phyloP scores from a whole-genome alignment of 2,797 vertebrate genomes.

The Aphelocoma californica region DNA sequence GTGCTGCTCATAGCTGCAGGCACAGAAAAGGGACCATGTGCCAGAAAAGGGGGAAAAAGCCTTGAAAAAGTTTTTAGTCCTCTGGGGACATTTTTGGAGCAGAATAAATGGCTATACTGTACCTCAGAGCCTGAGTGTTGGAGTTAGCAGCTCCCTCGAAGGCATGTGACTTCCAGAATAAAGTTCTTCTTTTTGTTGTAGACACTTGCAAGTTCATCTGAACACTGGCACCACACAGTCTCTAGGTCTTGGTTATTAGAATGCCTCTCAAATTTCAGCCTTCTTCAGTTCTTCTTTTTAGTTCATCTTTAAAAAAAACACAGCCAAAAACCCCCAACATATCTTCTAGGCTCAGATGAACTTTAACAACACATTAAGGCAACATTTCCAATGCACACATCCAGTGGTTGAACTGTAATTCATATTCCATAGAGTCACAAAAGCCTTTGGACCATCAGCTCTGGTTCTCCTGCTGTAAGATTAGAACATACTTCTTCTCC shows the following conservation, averaged over 20 bases:
- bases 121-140: not conserved
- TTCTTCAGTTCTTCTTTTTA: not conserved
- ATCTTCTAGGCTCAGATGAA: not conserved
- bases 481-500: not conserved
- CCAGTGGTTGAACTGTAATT: not conserved
- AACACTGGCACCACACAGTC: not conserved
- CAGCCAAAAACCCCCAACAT: fast-evolving
- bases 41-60: fast-evolving
- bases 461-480: not conserved
- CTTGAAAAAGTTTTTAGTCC: not conserved
- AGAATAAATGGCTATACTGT: not conserved
- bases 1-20: not conserved
- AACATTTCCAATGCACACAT: not conserved
- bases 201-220: not conserved
- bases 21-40: not conserved
- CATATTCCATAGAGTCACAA: not conserved
- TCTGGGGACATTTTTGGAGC: not conserved
- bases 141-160: not conserved
- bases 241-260: not conserved
- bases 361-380: not conserved
- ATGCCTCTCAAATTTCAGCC: not conserved
- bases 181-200: not conserved
- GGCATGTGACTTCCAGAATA: not conserved
- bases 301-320: not conserved
- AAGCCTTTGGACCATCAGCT: not conserved